These are phyloP conservation scores for Melikaiella ostensackeni DNA, from an alignment of 2,888 invertebrate genomes.

Conservation along the genomic window DNA sequence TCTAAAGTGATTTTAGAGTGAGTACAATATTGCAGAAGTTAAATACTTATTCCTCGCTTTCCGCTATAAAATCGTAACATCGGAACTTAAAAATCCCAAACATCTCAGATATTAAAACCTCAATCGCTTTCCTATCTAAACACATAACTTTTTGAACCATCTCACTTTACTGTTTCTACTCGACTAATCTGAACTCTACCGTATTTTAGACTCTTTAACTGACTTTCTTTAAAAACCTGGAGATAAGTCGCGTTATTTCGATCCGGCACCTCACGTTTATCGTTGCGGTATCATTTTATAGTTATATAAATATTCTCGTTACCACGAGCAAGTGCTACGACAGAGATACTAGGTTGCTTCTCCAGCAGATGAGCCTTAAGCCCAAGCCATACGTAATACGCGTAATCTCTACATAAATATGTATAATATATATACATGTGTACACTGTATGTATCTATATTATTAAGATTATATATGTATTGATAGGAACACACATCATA, in stretches of 20 bases:
- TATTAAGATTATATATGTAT: not conserved
- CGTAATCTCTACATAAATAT: not conserved
- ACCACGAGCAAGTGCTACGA: not conserved
- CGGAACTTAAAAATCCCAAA: too few species aligned
- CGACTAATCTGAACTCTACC: not conserved
- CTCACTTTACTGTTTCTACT: not conserved
- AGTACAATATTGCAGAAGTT: too few species aligned
- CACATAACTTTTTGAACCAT: not conserved
- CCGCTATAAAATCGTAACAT: too few species aligned
- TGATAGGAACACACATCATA: too few species aligned
- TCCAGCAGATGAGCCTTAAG: not conserved
- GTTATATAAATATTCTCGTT: too few species aligned
- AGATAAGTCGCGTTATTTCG: not conserved
- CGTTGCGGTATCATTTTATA: not conserved
- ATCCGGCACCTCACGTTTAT: not conserved
- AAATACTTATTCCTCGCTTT: too few species aligned
- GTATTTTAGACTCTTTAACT: not conserved
- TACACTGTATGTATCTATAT: not conserved
- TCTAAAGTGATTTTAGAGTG: too few species aligned
- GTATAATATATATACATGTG: constrained; percentile 4
- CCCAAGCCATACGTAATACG: not conserved
- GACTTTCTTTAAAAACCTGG: not conserved
- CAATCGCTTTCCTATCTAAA: not conserved
- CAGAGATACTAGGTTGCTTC: too few species aligned
- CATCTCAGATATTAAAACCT: too few species aligned